Evolutionary conservation across 1,140 invertebrate genomes (phyloP), one percentile per base, ranked within the genome.

Genomic region (Bombus confusus): DNA sequence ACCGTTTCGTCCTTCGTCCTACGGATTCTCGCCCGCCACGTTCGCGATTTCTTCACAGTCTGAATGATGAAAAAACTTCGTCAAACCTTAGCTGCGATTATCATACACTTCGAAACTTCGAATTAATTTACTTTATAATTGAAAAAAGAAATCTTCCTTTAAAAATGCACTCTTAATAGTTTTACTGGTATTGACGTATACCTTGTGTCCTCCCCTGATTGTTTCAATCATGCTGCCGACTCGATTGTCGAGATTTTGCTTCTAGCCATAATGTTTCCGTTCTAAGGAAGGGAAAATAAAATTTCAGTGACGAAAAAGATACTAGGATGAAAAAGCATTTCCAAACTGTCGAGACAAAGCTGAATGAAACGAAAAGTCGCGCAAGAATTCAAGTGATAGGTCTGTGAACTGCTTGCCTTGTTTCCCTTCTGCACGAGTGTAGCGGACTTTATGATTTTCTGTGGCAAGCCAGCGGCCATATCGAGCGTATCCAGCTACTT

Each of bases 381-480:
- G n/a, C n/a, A 86, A 59, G 72, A 43, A 87, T 87, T 68, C 66
- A 22, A 43, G 73, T 68, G 71, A 77, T 64, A 83, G 84, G 31
- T 34, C 9, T 31, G 59, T 43, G 52, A 37, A 22, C 13, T 31
- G 2, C 28, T n/a, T 66, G 57, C 31, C 62, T 84, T 39, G 64
- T 76, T 62, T 81, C 77, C 47, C 76, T 31, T 18, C 13, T 39
- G 47, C 62, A 34, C 62, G 28, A 57, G 43, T 8, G 41, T 68
- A 86, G 39, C 31, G 34, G 90, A 90, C 81, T 91, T 91, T 91
- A 91, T 89, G 91, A 91, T 91, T 91, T 84, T 90, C 84, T 85
- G 87, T 87, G 84, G 78, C 87, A 71, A 73, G 87, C 85, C 88
- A 87, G 74, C 72, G 85, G 77, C 80, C 77, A 68, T 85, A 76